Evolutionary conservation across 2,113 vertebrate species (phyloP), one percentile per base, ranked within the genome.

Genomic region (Scartelaos histophorus): DNA sequence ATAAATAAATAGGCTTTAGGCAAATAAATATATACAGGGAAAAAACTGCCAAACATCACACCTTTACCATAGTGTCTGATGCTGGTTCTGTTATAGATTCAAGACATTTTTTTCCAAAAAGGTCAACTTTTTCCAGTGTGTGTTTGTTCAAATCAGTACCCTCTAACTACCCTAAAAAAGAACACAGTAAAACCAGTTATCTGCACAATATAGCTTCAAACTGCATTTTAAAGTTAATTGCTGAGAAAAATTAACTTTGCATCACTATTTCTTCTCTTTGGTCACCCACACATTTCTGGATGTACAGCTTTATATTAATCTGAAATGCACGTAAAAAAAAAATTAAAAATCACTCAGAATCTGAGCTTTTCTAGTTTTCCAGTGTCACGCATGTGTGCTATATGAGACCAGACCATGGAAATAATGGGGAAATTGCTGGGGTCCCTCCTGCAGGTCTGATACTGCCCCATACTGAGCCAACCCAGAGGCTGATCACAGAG

Each of bases 361-460:
- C 15, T 11, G 16, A 57, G 21, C 57, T 9, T 15, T 62, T 62
- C 15, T 16, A 17, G 3, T 17, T 38, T 57, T 57, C 10, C 60
- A 61, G 58, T 24, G 1, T 62, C 25, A 17, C 10, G 16, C 29
- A 19, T 62, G 60, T 62, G 60, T 38, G 24, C n/a, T 12, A n/a
- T 38, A 38, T 34, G 38, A 45, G 43, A 17, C 38, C 43, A 66
- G 38, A 6, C 19, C 34, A 46, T 22, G 11, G 35, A 66, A 43
- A 66, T 19, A 10, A 66, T 19, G 16, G 35, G 35, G 21, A 66
- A 66, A 45, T 45, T 38, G 19, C 15, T 38, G 24, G 47, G 47
- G 13, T 22, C 19, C 54, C 61, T 65, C 64, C 58, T 80, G 70
- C 46, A 66, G 70, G 22, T 51, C 19, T 24, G 10, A 68, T 73